Base-by-base conservation (phyloP, 2,888 invertebrate genomes). In the Apamea sordens region DNA sequence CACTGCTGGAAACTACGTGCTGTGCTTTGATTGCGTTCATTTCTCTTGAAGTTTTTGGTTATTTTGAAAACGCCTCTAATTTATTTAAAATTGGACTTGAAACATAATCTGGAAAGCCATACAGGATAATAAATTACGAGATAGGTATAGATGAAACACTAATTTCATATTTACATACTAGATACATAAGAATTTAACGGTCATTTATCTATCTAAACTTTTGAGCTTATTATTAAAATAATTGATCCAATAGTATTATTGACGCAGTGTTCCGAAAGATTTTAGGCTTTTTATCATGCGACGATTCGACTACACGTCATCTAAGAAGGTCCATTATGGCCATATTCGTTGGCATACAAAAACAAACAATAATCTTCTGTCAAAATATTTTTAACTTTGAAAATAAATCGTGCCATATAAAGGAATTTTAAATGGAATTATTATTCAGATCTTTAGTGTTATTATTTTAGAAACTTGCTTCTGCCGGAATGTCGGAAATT, bases 361-460 rank as follows among this genome's bases (percentile, higher is more conserved):
- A 8, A 28, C 1, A 36, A 53, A 36, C 18, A 28, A 36, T 18
- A 21, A 28, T 68, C 47, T 82, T 44, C 50, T 2, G 13, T 10
- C 2, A 83, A 76, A 83, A 63, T 68, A 86, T 63, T 65, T 63
- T 70, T 15, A 75, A 59, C 61, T 63, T 63, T 70, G 44, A 36
- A 68, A 67, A 75, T 63, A 56, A 76, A 82, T 75, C 15, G 41
- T 64, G 61, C 68, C 61, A 11, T 56, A 74, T 74, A 56, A 86
- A 78, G 53, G 61, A 65, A 63, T 53, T 83, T 63, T 73, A 50
- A 79, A 87, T 77, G 86, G 73, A 73, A 70, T 67, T 76, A 75
- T 86, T 79, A 81, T 83, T 79, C 79, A 76, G 67, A 73, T 80
- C 56, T 74, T 71, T 50, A 15, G 15, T 64, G 59, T 44, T 5